Evolutionary conservation across 2,888 invertebrate species (phyloP), one percentile per base, ranked within the genome.

Genomic region (Drosophila neutralis): DNA sequence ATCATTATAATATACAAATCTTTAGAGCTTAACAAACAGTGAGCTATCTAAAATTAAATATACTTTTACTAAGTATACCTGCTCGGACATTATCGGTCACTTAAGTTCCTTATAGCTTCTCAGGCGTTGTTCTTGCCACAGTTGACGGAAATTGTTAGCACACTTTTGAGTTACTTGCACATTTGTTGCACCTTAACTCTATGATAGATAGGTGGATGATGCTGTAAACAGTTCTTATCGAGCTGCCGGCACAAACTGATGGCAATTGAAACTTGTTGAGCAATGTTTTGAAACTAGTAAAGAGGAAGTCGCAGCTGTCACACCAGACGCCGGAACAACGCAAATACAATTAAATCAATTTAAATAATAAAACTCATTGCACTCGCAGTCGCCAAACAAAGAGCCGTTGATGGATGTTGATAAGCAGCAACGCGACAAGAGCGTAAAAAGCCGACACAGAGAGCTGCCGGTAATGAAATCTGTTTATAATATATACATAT

Each of bases 271-370:
- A 69, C 68, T 58, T 52, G 58, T 61, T 65, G 63, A 72, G 67
- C 69, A 78, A 74, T 49, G 72, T 65, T 70, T 68, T 56, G 58
- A 60, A 54, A 60, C 70, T 67, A 65, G 74, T 86, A 86, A 86
- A 82, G 73, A 87, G 87, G 87, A 83, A 83, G 78, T 83, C 78
- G 67, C 58, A 52, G 31, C 38, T 68, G 66, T 76, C 56, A 76
- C 65, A 69, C 73, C 80, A 74, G 79, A 75, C 75, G 83, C 78
- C 76, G 80, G 83, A 76, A 76, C 80, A 76, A 77, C 78, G 83
- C 64, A 87, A 87, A 88, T 77, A 86, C 74, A 84, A 87, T 88
- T 84, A 88, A 88, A 84, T 88, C 82, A 87, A 87, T 87, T 87
- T 80, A 87, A 87, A 87, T 84, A 88, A 87, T 87, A 79, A 88